phyloP scores from a whole-genome alignment of 37 sponge, comb jelly and placozoan genomes.

The Ianthella basta region DNA sequence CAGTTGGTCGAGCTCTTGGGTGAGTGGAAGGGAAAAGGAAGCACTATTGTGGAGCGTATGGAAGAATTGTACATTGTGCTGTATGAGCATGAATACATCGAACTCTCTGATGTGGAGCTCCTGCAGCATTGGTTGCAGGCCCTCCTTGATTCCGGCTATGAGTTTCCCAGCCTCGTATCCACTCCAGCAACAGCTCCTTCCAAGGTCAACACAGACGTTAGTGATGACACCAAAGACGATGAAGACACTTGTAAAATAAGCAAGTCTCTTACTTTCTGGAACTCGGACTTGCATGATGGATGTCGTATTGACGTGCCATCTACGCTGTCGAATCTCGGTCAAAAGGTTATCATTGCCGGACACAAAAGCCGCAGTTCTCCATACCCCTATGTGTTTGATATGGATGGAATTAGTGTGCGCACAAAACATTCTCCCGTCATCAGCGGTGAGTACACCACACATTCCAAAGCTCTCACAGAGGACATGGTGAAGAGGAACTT shows the following conservation, averaged over 20 bases:
- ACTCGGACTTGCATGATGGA: constrained; percentile 42
- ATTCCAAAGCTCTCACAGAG: constrained; percentile 31
- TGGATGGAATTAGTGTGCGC: constrained; percentile 31
- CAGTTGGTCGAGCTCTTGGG: constrained; percentile 47
- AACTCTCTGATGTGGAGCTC: constrained; percentile 34
- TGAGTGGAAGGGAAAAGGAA: constrained; percentile 40
- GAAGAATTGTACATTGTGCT: constrained; percentile 42
- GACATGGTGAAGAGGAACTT: constrained; percentile 35
- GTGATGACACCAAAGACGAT: neutral
- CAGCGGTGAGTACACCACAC: neutral
- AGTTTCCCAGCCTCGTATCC: constrained; percentile 21
- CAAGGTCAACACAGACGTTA: neutral
- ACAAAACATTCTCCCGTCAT: constrained; percentile 20
- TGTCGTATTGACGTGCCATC: constrained; percentile 42
- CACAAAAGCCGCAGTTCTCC: neutral
- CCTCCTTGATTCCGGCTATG: constrained; percentile 38
- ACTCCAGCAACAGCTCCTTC: constrained; percentile 7
- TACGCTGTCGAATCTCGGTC: constrained; percentile 27
- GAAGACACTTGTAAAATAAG: neutral
- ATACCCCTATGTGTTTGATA: constrained; percentile 24
- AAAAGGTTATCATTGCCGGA: constrained; percentile 42
- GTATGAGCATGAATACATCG: constrained; percentile 57
- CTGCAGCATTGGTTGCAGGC: constrained; percentile 42
- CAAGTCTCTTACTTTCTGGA: constrained; percentile 47
- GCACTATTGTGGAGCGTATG: constrained; percentile 39